phyloP scores from a whole-genome alignment of 1,140 invertebrate species.

The Drosophila athabasca region DNA sequence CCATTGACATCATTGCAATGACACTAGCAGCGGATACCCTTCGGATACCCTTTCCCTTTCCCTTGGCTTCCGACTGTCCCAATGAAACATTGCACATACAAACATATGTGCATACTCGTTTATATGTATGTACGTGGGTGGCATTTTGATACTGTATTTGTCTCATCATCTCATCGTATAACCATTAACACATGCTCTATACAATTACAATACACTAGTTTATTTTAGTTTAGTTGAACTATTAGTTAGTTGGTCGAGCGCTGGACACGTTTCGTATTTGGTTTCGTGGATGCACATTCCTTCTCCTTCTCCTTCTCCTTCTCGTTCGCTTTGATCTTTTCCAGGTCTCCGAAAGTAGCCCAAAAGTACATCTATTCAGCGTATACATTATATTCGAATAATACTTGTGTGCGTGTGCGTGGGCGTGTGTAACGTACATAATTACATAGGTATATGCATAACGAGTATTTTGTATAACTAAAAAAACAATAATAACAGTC shows the following conservation, averaged over 20 bases:
- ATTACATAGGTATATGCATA: constrained; percentile 36
- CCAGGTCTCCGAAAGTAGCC: constrained; percentile 40
- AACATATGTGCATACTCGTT: constrained; percentile 23
- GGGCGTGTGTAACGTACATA: constrained; percentile 19
- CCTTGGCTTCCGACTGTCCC: constrained; percentile 19
- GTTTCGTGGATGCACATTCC: constrained; percentile 27
- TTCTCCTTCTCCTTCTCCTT: constrained; percentile 5
- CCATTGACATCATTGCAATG: constrained; percentile 56
- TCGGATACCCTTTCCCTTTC: no score
- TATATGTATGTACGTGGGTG: no score
- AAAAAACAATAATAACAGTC: constrained; percentile 15
- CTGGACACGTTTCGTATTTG: constrained; percentile 60
- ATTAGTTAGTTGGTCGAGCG: constrained; percentile 80
- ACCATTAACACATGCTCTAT: constrained; percentile 77
- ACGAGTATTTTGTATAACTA: constrained; percentile 58
- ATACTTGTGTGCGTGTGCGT: constrained; percentile 66
- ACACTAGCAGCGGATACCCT: neutral
- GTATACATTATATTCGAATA: constrained; percentile 72
- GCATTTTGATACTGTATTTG: constrained; percentile 74
- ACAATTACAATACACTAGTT: constrained; percentile 71
- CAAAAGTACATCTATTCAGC: constrained; percentile 63
- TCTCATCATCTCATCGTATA: constrained; percentile 67
- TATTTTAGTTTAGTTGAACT: constrained; percentile 65
- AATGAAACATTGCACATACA: constrained; percentile 24
- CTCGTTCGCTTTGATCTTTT: constrained; percentile 19